Conservation (phyloP, 2,888 invertebrate genomes). For the Dinocampus coccinellae region DNA sequence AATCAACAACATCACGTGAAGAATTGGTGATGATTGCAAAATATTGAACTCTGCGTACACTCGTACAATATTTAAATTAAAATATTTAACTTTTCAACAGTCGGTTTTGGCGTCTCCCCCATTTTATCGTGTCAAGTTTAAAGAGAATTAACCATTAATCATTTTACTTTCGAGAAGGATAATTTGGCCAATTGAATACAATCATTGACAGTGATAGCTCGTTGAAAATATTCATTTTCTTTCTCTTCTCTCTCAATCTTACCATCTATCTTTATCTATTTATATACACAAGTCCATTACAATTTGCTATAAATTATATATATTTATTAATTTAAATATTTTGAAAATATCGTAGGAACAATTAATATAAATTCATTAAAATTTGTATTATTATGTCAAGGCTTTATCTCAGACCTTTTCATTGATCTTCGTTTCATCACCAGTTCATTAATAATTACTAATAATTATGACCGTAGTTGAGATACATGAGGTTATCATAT, state of each 20-base stretch:
- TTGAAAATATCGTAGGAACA: too few relatives aligned
- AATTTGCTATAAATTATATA: not conserved
- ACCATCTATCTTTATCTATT: too few relatives aligned
- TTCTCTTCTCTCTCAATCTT: not conserved
- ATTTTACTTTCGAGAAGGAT: constrained; percentile 12
- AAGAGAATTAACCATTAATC: not conserved
- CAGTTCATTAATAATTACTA: not conserved
- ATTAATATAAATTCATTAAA: too few relatives aligned
- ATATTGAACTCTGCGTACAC: constrained; percentile 23
- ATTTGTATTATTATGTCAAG: too few relatives aligned
- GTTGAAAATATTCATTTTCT: constrained; percentile 5
- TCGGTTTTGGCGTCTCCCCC: not conserved
- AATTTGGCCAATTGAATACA: constrained; percentile 23
- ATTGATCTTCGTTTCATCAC: not conserved
- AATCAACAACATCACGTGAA: constrained; percentile 30
- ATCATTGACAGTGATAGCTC: constrained; percentile 18
- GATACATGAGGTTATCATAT: not conserved
- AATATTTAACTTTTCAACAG: too few relatives aligned
- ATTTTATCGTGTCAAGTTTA: not conserved
- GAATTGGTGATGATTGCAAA: constrained; percentile 26
- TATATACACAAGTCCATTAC: not conserved
- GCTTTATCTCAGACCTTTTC: too few relatives aligned
- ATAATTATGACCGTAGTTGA: not conserved
- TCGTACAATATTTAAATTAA: too few relatives aligned
- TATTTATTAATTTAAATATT: too few relatives aligned